Evolutionary conservation across 1,140 invertebrate genomes (phyloP).

Genomic region (Pseudomyrmex concolor): DNA sequence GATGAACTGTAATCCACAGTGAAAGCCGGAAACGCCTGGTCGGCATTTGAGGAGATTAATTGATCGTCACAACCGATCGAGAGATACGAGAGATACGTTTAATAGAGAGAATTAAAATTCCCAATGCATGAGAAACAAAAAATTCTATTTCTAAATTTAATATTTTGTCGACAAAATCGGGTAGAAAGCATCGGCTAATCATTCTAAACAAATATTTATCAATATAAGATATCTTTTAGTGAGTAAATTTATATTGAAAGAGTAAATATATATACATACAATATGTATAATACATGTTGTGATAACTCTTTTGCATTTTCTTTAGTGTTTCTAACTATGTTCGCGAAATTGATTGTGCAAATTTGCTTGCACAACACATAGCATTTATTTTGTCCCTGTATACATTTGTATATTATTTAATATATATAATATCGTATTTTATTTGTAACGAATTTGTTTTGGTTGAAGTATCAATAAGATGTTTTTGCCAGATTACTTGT

Average conservation of each 20-base stretch:
- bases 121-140: too few species aligned
- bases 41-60: slow-evolving; percentile 44
- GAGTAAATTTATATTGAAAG: background rate
- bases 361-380: background rate
- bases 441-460: background rate
- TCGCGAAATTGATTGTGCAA: slow-evolving; percentile 21
- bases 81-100: slow-evolving; percentile 17
- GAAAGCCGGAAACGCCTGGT: slow-evolving; percentile 51
- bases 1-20: slow-evolving; percentile 27
- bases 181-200: background rate
- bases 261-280: background rate
- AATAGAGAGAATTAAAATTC: slow-evolving; percentile 7
- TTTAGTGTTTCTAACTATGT: background rate
- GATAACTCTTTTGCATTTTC: background rate
- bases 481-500: background rate
- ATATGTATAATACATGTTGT: background rate
- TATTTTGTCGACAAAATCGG: background rate
- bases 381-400: background rate
- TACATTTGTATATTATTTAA: background rate
- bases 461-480: slow-evolving; percentile 2
- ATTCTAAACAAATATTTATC: background rate
- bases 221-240: background rate
- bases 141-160: too few species aligned
- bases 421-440: background rate
- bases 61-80: slow-evolving; percentile 20